Evolutionary conservation across 1,140 invertebrate genomes (phyloP).

Genomic region (Archivesica marissinica): DNA sequence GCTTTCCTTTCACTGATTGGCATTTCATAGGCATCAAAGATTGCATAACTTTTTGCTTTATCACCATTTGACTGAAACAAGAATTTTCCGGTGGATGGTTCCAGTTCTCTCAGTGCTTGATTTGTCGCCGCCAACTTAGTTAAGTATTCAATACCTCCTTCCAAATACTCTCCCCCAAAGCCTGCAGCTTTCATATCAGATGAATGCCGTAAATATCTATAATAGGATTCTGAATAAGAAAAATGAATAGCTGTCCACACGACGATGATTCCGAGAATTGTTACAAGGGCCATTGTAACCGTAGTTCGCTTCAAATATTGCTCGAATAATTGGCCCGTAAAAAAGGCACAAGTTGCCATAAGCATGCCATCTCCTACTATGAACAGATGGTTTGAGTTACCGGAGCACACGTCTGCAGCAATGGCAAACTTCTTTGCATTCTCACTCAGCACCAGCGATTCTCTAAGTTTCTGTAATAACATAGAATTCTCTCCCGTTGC

Average conservation of each 20-base stretch:
- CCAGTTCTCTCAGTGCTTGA: neutral
- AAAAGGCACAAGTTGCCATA: neutral
- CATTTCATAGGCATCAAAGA: neutral
- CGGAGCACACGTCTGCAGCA: neutral
- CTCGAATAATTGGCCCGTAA: neutral
- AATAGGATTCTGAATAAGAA: neutral
- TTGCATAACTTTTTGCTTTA: neutral
- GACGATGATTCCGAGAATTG: neutral
- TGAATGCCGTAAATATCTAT: neutral
- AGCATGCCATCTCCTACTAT: neutral
- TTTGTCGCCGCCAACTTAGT: neutral
- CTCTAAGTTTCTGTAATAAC: neutral
- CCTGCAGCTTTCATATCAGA: neutral
- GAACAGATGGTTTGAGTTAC: neutral
- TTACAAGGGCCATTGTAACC: neutral
- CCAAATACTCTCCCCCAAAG: neutral
- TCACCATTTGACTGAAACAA: conserved; percentile 9
- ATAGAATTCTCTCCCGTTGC: neutral
- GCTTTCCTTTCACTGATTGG: neutral
- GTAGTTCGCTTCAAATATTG: neutral
- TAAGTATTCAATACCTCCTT: conserved; percentile 11
- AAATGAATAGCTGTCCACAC: neutral
- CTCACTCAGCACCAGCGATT: neutral
- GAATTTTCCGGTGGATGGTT: neutral
- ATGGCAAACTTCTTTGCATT: conserved; percentile 31